Evolutionary conservation across 2,113 vertebrate genomes (phyloP).

Genomic region (Chlorodrepanis virens): DNA sequence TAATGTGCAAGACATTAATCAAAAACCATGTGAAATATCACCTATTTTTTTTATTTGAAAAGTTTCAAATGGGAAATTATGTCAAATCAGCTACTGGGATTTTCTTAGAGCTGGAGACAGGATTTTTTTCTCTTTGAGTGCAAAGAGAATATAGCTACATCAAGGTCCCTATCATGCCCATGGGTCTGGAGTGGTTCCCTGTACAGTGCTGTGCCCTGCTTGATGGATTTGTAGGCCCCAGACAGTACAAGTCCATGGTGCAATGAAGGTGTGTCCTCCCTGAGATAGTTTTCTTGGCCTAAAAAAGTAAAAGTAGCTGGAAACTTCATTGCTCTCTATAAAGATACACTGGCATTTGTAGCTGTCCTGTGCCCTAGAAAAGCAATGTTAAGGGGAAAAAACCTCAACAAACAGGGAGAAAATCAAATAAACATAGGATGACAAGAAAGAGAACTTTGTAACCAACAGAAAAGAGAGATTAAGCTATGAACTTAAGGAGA

Average conservation of each 20-base stretch:
- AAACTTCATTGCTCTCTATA: not conserved
- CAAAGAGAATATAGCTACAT: not conserved
- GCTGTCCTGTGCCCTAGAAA: not conserved
- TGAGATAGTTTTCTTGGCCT: not conserved
- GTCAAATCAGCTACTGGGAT: not conserved
- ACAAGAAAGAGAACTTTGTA: not conserved
- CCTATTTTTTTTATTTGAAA: not conserved
- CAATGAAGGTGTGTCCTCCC: not conserved
- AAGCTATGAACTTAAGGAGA: not conserved
- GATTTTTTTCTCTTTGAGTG: not conserved
- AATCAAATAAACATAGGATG: not conserved
- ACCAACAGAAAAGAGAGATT: not conserved
- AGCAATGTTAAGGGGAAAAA: not conserved
- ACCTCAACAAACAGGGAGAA: not conserved
- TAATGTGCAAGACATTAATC: not conserved
- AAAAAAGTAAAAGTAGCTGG: not conserved
- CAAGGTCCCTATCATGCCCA: accelerated
- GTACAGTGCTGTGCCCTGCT: not conserved
- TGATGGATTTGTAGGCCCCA: not conserved
- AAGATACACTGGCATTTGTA: not conserved
- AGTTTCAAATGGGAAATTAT: not conserved
- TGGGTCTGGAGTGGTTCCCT: not conserved
- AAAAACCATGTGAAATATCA: not conserved
- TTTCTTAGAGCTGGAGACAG: not conserved
- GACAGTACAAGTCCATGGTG: not conserved